These are phyloP conservation scores for Sphenodon punctatus DNA, from an alignment of 2,797 vertebrate genomes.

Conservation along the genomic window DNA sequence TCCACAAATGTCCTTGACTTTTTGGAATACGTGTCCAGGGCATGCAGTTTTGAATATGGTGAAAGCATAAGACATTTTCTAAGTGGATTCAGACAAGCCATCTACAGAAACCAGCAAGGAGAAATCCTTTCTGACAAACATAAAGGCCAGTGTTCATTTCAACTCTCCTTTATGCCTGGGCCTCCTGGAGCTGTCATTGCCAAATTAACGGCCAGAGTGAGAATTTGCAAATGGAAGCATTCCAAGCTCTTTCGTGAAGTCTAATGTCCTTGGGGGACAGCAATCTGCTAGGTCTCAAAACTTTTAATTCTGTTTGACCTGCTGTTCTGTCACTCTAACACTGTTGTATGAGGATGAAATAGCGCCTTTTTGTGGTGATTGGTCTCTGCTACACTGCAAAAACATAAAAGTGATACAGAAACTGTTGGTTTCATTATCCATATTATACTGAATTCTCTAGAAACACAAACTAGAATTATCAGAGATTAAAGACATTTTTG, in stretches of 20 bases:
- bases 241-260: slow-evolving; percentile 19
- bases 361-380: not conserved
- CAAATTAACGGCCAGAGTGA: slow-evolving; percentile 26
- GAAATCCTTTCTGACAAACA: not conserved
- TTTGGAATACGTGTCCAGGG: not conserved
- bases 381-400: not conserved
- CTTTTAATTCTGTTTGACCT: not conserved
- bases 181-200: not conserved
- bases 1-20: too few relatives aligned
- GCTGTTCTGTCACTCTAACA: not conserved
- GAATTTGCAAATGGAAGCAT: not conserved
- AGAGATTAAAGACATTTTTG: not conserved
- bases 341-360: not conserved
- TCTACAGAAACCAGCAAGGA: not conserved
- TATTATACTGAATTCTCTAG: not conserved
- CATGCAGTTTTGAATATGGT: rapidly evolving
- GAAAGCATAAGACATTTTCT: not conserved
- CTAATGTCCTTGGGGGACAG: not conserved
- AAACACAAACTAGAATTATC: not conserved
- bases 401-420: not conserved
- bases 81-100: not conserved
- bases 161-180: not conserved
- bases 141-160: not conserved
- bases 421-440: not conserved
- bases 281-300: not conserved